phyloP scores from a whole-genome alignment of 2,888 invertebrate genomes.

The Myopa tessellatipennis region DNA sequence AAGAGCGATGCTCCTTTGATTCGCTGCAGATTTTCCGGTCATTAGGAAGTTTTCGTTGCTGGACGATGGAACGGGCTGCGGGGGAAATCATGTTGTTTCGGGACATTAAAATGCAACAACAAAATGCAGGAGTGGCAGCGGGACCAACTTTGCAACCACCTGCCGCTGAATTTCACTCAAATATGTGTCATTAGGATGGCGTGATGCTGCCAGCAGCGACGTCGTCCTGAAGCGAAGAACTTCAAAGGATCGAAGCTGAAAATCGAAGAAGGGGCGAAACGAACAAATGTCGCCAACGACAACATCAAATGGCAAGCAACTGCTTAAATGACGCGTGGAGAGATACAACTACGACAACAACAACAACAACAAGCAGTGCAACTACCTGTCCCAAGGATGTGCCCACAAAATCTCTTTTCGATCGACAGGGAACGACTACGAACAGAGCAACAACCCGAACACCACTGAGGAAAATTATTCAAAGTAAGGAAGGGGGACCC shows the following conservation, averaged over 20 bases:
- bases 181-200: neutral
- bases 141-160: neutral
- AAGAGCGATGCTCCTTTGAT: too few species aligned
- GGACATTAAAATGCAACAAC: neutral
- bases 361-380: too few species aligned
- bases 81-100: too few species aligned
- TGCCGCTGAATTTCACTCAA: neutral
- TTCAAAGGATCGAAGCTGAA: neutral
- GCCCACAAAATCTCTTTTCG: conserved; percentile 31
- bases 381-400: neutral
- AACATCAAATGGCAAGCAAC: conserved; percentile 65
- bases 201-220: neutral
- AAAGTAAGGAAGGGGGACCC: too few species aligned
- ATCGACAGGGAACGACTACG: conserved; percentile 1
- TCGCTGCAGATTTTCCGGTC: too few species aligned
- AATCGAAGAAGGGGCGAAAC: neutral
- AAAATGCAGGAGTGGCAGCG: neutral
- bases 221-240: neutral
- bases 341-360: conserved; percentile 26
- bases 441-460: conserved; percentile 16
- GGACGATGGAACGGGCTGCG: too few species aligned
- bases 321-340: conserved; percentile 63
- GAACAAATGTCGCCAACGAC: conserved; percentile 51
- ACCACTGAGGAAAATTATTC: neutral
- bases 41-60: too few species aligned